phyloP scores from a whole-genome alignment of 1,140 invertebrate species.

The Conus ventricosus region DNA sequence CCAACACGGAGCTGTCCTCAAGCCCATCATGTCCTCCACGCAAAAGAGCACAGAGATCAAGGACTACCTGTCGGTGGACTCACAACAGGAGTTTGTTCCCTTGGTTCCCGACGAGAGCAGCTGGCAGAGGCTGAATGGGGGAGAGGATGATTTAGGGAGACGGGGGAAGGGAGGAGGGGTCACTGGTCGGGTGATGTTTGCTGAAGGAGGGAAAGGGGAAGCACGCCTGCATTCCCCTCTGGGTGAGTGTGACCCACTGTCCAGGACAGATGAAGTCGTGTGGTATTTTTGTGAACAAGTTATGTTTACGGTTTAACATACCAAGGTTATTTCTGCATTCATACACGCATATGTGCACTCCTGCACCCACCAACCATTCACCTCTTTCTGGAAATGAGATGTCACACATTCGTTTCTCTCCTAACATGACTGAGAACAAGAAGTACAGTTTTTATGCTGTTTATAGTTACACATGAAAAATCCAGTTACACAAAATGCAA shows the following conservation, averaged over 20 bases:
- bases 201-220: neutral
- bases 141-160: neutral
- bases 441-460: too few species aligned
- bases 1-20: slow-evolving; percentile 27
- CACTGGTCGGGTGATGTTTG: neutral
- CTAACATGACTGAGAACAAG: too few species aligned
- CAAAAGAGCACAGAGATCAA: slow-evolving; percentile 58
- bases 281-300: too few species aligned
- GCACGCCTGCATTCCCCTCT: neutral
- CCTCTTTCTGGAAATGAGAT: too few species aligned
- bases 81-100: slow-evolving; percentile 39
- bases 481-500: too few species aligned
- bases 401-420: too few species aligned
- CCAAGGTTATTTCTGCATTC: too few species aligned
- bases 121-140: slow-evolving; percentile 16
- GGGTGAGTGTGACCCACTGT: neutral
- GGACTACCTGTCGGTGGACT: slow-evolving; percentile 40
- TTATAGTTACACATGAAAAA: too few species aligned
- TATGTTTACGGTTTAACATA: too few species aligned
- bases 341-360: too few species aligned
- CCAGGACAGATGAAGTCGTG: too few species aligned
- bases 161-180: neutral
- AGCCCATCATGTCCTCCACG: slow-evolving; percentile 61
- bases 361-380: too few species aligned
- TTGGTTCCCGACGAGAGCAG: slow-evolving; percentile 41